Conservation (phyloP, 2,797 vertebrate genomes). For the Telmatherina bonti region DNA sequence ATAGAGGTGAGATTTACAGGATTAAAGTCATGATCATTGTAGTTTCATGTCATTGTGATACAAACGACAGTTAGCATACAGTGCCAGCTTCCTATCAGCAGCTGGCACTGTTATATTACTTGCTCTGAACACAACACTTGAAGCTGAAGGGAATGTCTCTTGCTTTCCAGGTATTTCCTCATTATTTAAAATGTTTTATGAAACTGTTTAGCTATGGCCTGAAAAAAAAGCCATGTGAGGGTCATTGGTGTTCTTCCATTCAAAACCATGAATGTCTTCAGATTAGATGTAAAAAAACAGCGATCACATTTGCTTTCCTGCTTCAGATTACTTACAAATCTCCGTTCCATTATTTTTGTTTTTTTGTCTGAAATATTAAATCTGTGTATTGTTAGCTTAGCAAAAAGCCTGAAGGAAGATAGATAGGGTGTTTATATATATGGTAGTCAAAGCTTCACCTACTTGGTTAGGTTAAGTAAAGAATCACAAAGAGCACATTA, state of each 20-base stretch:
- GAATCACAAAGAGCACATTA: background rate
- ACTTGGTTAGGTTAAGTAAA: background rate
- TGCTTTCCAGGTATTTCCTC: background rate
- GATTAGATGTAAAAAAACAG: background rate
- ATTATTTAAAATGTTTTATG: background rate
- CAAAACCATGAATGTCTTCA: background rate
- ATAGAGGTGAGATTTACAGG: constrained; percentile 15
- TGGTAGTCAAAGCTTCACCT: background rate
- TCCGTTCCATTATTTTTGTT: background rate
- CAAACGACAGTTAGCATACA: constrained; percentile 3
- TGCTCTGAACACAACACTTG: background rate
- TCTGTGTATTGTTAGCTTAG: background rate
- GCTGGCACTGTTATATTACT: background rate
- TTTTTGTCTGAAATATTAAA: background rate
- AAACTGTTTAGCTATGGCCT: background rate
- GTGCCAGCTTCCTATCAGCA: constrained; percentile 3
- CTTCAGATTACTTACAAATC: too few species aligned
- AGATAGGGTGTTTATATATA: background rate
- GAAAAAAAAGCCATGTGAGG: background rate
- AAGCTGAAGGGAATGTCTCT: background rate
- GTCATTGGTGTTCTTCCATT: background rate
- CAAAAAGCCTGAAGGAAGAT: background rate
- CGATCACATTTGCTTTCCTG: background rate
- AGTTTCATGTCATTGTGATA: constrained; percentile 15
- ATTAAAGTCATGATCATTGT: background rate